Base-by-base conservation (phyloP, 2,113 vertebrate species). In the Myocastor coypus region DNA sequence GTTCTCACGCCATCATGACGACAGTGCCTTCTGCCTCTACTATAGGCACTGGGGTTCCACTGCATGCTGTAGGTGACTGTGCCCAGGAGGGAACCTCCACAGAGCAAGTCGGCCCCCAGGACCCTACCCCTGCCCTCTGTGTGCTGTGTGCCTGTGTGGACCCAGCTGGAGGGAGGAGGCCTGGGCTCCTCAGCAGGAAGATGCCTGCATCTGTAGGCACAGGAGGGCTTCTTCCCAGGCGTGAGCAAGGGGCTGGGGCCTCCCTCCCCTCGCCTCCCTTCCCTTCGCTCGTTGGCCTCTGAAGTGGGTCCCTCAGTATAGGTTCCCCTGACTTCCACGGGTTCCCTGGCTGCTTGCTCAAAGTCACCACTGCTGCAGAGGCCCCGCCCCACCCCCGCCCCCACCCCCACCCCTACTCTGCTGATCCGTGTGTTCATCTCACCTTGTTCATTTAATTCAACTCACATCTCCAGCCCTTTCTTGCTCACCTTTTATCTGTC, bases 381-480 rank as follows among this genome's bases (percentile, higher is more conserved):
- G 22, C 57, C 16, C 13, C 5, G 1, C 16, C 24, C 12, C 34
- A 5, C 28, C 26, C 34, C 24, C 11, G 1, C 7, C 11, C 10
- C 26, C 20, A 59, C 22, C 11, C 8, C 52, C 14, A 50, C 10
- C 11, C n/a, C n/a, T n/a, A n/a, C n/a, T n/a, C n/a, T n/a, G 19
- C 50, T 12, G 52, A n/a, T 57, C 6, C 22, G 50, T 59, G 55
- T 26, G 22, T 28, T 13, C 40, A 77, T 28, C 26, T 46, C 14
- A 77, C 26, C 73, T 46, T 73, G 71, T 26, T 73, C 24, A 26
- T 73, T 73, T 73, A 73, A 71, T 37, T 71, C n/a, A 61, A 55
- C 55, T 55, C 16, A 55, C 55, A 55, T 55, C 55, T 55, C 55
- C 55, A 55, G 55, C 14, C 16, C 55, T 55, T 55, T 55, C 55